Evolutionary conservation across 2,888 invertebrate species (phyloP).

Genomic region (Oithona nana): DNA sequence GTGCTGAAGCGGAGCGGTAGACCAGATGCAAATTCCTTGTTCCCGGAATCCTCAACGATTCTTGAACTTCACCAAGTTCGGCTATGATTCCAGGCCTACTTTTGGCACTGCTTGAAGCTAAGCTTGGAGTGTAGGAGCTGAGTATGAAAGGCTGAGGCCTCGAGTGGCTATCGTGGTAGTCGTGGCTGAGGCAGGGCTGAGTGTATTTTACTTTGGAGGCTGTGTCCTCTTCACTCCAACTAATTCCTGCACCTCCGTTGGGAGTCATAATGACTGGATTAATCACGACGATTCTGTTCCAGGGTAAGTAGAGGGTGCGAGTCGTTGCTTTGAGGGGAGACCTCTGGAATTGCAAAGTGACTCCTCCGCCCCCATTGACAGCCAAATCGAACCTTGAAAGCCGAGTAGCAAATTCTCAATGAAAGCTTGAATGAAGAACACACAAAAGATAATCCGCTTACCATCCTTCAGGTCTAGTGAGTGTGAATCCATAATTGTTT

Average conservation of each 20-base stretch:
- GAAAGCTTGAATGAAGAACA: too few relatives aligned
- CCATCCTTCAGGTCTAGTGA: conserved; percentile 79
- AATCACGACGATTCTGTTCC: conserved; percentile 90
- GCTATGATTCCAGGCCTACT: conserved; percentile 24
- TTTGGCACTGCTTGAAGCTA: neutral
- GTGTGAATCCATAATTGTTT: conserved; percentile 76
- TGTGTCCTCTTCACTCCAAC: conserved; percentile 5
- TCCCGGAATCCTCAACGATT: conserved; percentile 79
- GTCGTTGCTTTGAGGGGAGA: conserved; percentile 72
- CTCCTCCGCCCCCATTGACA: conserved; percentile 96
- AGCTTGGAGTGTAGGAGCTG: conserved; percentile 30
- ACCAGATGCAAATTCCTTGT: conserved; percentile 70
- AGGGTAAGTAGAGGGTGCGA: conserved; percentile 75
- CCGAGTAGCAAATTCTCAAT: neutral
- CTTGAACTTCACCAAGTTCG: conserved; percentile 76
- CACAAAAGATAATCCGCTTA: neutral
- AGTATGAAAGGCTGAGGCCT: conserved; percentile 77
- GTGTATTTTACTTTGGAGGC: conserved; percentile 1
- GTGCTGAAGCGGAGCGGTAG: conserved; percentile 72
- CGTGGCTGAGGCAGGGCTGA: conserved; percentile 51
- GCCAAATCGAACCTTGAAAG: conserved; percentile 58
- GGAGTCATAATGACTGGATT: conserved; percentile 48
- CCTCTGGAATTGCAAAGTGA: conserved; percentile 80
- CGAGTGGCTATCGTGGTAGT: conserved; percentile 66
- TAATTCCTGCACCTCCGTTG: conserved; percentile 1